Evolutionary conservation across 2,113 vertebrate species (phyloP).

Genomic region (Pipra filicauda): DNA sequence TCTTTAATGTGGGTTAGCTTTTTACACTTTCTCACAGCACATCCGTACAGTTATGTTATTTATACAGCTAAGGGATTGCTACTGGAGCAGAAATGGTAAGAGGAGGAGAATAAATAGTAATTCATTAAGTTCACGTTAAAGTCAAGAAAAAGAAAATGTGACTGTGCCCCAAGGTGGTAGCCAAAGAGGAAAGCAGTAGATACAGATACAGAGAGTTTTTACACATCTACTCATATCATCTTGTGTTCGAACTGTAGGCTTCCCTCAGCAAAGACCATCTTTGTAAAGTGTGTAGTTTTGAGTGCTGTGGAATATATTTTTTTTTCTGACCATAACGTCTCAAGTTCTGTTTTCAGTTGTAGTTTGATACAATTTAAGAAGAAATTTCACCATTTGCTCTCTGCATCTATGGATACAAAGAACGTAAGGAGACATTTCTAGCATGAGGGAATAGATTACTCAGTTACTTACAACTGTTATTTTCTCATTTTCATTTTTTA

Average conservation of each 20-base stretch:
- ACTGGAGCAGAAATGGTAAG: background rate
- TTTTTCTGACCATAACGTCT: background rate
- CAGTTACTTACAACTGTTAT: background rate
- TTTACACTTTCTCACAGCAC: background rate
- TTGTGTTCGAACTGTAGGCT: background rate
- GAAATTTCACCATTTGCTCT: background rate
- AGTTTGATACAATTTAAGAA: background rate
- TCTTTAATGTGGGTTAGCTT: background rate
- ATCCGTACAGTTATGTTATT: background rate
- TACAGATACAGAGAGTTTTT: background rate
- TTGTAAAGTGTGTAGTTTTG: background rate
- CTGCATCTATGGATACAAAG: background rate
- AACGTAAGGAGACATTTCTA: background rate
- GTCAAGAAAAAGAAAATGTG: background rate
- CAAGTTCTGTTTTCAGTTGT: background rate
- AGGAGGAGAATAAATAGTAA: background rate
- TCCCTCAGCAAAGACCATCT: background rate
- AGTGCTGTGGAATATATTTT: background rate
- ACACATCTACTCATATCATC: background rate
- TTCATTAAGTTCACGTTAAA: background rate
- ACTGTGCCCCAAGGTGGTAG: background rate
- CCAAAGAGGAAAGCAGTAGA: background rate
- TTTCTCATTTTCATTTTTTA: background rate
- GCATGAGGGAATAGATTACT: background rate
- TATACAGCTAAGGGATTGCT: background rate